phyloP scores from a whole-genome alignment of 2,888 invertebrate species.

The Eupsilia transversa region DNA sequence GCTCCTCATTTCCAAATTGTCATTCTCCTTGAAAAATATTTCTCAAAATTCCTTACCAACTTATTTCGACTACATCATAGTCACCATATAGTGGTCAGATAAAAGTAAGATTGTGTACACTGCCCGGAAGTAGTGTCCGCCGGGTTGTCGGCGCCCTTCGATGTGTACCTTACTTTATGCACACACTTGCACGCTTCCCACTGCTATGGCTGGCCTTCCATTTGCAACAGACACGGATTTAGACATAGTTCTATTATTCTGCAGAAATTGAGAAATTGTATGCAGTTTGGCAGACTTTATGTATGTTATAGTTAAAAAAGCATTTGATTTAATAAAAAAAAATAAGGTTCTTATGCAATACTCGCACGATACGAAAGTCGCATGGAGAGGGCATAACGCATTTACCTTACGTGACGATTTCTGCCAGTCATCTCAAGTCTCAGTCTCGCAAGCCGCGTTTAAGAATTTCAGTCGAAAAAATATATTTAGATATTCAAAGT shows the following conservation, averaged over 20 bases:
- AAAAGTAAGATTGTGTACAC: conserved; percentile 62
- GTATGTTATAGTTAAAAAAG: no score
- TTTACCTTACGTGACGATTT: no score
- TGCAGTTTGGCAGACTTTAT: no score
- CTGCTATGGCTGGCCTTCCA: conserved; percentile 6
- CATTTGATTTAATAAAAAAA: no score
- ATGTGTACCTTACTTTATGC: conserved; percentile 60
- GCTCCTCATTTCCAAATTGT: not conserved
- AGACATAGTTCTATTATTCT: not conserved
- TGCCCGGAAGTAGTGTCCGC: conserved; percentile 64
- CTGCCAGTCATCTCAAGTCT: no score
- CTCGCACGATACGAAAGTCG: no score
- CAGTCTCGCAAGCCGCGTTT: no score
- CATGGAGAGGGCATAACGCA: no score
- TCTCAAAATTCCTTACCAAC: no score
- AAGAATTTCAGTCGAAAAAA: no score
- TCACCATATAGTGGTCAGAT: conserved; percentile 60
- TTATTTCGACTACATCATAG: conserved; percentile 26
- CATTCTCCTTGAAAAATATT: not conserved
- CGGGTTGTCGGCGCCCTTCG: conserved; percentile 36
- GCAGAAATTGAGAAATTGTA: no score
- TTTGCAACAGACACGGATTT: conserved; percentile 44
- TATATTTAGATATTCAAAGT: not conserved
- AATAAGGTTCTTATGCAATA: no score
- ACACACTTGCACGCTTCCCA: conserved; percentile 59